Evolutionary conservation across 2,888 invertebrate species (phyloP).

Genomic region (Nesidiocoris tenuis): DNA sequence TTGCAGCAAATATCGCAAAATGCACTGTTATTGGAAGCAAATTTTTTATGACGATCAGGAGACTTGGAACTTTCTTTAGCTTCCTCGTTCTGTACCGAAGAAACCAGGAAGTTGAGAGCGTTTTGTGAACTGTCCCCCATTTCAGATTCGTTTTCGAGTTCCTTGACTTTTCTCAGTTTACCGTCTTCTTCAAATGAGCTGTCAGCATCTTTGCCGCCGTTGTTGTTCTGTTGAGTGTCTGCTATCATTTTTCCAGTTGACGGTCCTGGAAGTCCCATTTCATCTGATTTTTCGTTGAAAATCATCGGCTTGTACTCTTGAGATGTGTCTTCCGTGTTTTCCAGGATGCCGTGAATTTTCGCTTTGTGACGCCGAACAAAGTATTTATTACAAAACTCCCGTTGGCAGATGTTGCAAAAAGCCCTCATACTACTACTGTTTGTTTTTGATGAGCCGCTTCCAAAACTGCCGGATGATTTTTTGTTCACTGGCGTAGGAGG

Average conservation of each 20-base stretch:
- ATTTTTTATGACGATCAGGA: slow-evolving; percentile 42
- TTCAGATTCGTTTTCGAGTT: slow-evolving; percentile 44
- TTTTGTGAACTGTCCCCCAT: slow-evolving; percentile 43
- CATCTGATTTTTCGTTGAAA: slow-evolving; percentile 41
- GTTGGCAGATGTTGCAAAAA: slow-evolving; percentile 91
- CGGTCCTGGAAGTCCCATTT: slow-evolving; percentile 44
- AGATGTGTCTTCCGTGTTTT: slow-evolving; percentile 44
- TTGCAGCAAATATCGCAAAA: slow-evolving; percentile 91
- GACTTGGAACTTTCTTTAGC: slow-evolving; percentile 45
- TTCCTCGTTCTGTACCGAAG: slow-evolving; percentile 47
- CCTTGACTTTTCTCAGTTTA: slow-evolving; percentile 42
- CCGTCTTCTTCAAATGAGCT: slow-evolving; percentile 41
- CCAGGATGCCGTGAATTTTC: slow-evolving; percentile 80
- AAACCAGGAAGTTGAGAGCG: slow-evolving; percentile 41
- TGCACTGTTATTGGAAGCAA: slow-evolving; percentile 61
- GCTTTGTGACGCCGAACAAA: slow-evolving; percentile 89
- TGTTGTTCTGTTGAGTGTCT: not conserved
- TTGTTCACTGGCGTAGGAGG: slow-evolving; percentile 37
- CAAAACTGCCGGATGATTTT: slow-evolving; percentile 28
- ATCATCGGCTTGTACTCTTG: slow-evolving; percentile 48
- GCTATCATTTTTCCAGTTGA: slow-evolving; percentile 23
- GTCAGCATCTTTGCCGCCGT: slow-evolving; percentile 31
- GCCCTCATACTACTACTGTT: slow-evolving; percentile 59
- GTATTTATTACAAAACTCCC: slow-evolving; percentile 91
- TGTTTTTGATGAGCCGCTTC: slow-evolving; percentile 33